Evolutionary conservation across 2,888 invertebrate species (phyloP), one percentile per base, ranked within the genome.

Genomic region (Autographa pulchrina): DNA sequence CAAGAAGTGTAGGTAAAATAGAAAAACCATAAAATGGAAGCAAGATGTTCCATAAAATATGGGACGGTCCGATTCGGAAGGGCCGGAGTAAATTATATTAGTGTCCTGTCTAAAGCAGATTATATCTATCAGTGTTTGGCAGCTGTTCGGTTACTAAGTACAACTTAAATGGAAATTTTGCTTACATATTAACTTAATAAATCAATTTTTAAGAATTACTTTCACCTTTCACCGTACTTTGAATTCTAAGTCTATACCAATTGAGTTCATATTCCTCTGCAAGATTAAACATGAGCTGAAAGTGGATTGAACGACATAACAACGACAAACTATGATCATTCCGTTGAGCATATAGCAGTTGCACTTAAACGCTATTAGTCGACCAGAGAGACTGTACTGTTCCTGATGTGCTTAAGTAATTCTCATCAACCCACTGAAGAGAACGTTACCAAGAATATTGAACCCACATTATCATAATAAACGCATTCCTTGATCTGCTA

Each of bases 81-180:
- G 64, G 68, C 61, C 43, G 54, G n/a, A n/a, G 43, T 54, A 72
- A 72, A 67, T 68, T 32, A 68, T 60, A 64, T 72, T 72, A 72
- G 64, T 67, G 63, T 54, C 54, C 64, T n/a, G 43, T 14, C 52
- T 31, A 20, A 60, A 54, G 61, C 52, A 41, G 65, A 70, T 70
- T 70, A 65, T 65, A 60, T 54, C 65, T 60, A 18, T 48, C 20
- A 38, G 25, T 72, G 63, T 72, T 48, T 63, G 60, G 54, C 54
- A 61, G 52, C 67, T 72, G 54, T 25, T 54, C 11, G 1, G 18
- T 56, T 56, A 56, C 54, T 56, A 54, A 54, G 0, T 43, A 16
- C 43, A 14, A 48, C n/a, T 48, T 3, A 48, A 48, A 48, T 43
- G 5, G 1, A 35, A 43, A 43, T 48, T n/a, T 48, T n/a, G n/a